Conservation (phyloP, 2,113 vertebrate genomes). For the Leptobrachium leishanense region DNA sequence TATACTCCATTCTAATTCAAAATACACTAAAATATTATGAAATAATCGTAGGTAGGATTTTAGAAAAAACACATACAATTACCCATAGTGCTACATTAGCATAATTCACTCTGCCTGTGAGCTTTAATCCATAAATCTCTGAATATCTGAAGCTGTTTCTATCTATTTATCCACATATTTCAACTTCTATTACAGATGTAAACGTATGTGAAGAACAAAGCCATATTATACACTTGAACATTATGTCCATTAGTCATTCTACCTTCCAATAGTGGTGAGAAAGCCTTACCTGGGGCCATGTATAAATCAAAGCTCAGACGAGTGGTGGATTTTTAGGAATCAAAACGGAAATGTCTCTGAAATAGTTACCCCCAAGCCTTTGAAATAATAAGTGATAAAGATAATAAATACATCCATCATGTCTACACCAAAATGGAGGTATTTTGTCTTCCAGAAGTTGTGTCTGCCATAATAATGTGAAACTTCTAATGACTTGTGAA, state of each 20-base stretch:
- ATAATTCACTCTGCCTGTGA: too few species aligned
- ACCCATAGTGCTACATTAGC: too few species aligned
- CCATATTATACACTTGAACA: not conserved
- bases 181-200: too few species aligned
- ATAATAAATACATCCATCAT: conserved; percentile 18
- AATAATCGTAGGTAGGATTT: too few species aligned
- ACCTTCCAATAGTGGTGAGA: conserved; percentile 3
- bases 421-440: not conserved
- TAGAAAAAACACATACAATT: too few species aligned
- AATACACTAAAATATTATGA: too few species aligned
- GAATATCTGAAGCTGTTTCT: too few species aligned
- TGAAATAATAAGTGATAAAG: conserved; percentile 12
- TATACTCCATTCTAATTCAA: too few species aligned
- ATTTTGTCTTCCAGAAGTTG: not conserved
- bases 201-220: too few species aligned
- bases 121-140: too few species aligned
- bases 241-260: not conserved
- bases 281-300: conserved; percentile 17
- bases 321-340: not conserved
- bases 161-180: too few species aligned
- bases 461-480: not conserved
- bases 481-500: not conserved
- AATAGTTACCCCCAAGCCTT: not conserved
- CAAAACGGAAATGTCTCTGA: conserved; percentile 6
- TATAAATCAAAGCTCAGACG: not conserved